These are phyloP conservation scores for Sandelia bainsii DNA, from an alignment of 2,797 vertebrate species.

Conservation along the genomic window DNA sequence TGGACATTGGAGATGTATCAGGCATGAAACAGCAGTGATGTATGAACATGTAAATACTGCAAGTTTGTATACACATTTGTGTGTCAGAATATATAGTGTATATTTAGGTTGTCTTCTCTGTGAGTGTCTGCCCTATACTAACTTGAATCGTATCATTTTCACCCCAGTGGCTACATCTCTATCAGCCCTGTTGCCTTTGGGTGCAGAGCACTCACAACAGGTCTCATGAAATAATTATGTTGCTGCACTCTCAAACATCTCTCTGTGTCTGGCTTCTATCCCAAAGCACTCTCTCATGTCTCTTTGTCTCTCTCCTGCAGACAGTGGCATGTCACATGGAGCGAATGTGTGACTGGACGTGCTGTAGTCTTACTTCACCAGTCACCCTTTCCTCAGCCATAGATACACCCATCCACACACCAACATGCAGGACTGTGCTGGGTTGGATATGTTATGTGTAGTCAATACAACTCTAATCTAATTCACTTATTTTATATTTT, in stretches of 20 bases:
- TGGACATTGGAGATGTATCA: conserved; percentile 24
- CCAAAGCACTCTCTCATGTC: conserved; percentile 55
- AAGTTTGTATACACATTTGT: conserved; percentile 12
- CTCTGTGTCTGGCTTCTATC: conserved; percentile 57
- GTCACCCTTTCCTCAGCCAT: conserved; percentile 11
- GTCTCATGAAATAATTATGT: conserved; percentile 79
- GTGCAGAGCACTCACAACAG: conserved; percentile 61
- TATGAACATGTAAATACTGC: conserved; percentile 15
- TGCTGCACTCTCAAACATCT: conserved; percentile 62
- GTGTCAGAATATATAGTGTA: conserved; percentile 10
- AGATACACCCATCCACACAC: background rate
- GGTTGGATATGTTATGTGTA: background rate
- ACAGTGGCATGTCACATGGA: conserved; percentile 67
- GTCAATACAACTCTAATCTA: background rate
- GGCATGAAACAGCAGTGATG: conserved; percentile 20
- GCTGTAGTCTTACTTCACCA: conserved; percentile 6
- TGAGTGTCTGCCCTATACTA: conserved; percentile 37
- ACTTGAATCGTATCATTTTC: conserved; percentile 65
- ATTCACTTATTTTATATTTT: background rate
- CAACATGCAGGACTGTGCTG: background rate
- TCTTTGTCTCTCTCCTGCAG: conserved; percentile 36
- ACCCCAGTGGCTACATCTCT: conserved; percentile 36
- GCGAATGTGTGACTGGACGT: conserved; percentile 61
- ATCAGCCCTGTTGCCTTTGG: conserved; percentile 47
- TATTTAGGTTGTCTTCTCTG: conserved; percentile 43